Conservation (phyloP, 2,113 vertebrate genomes). For the Peromyscus leucopus region DNA sequence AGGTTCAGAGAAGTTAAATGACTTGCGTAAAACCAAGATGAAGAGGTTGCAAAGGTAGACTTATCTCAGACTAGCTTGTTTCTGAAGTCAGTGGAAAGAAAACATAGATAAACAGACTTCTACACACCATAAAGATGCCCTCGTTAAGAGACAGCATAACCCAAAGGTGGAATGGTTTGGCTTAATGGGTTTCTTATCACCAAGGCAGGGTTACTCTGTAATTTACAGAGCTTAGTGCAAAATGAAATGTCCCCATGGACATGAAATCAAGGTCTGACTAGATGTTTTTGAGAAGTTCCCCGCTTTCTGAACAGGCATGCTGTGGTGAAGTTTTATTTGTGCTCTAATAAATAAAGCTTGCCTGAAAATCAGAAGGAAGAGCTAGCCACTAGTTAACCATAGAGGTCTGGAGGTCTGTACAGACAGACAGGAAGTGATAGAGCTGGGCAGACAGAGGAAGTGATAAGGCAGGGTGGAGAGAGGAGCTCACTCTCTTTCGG, state of each 20-base stretch:
- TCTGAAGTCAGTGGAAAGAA: slow-evolving; percentile 41
- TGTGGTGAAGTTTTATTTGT: neutral
- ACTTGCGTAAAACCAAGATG: slow-evolving; percentile 53
- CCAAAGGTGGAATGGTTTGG: slow-evolving; percentile 23
- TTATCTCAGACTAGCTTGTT: slow-evolving; percentile 18
- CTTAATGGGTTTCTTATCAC: slow-evolving; percentile 45
- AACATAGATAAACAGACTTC: slow-evolving; percentile 47
- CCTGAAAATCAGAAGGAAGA: too few species aligned
- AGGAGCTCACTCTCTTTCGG: too few species aligned
- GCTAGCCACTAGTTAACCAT: too few species aligned
- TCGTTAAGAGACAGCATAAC: slow-evolving; percentile 29
- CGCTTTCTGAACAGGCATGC: neutral
- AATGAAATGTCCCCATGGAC: neutral
- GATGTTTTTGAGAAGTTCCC: slow-evolving; percentile 18
- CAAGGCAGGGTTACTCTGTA: neutral
- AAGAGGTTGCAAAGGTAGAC: slow-evolving; percentile 3
- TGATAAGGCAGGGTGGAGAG: too few species aligned
- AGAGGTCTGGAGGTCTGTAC: too few species aligned
- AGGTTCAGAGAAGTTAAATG: slow-evolving; percentile 38
- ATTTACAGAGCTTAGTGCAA: neutral
- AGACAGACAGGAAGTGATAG: too few species aligned
- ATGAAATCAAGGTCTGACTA: neutral
- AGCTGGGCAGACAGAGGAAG: too few species aligned
- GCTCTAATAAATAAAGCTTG: too few species aligned
- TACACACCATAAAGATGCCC: slow-evolving; percentile 35